These are phyloP conservation scores for Drosophila melanocephala DNA, from an alignment of 2,888 invertebrate genomes.

Conservation along the genomic window DNA sequence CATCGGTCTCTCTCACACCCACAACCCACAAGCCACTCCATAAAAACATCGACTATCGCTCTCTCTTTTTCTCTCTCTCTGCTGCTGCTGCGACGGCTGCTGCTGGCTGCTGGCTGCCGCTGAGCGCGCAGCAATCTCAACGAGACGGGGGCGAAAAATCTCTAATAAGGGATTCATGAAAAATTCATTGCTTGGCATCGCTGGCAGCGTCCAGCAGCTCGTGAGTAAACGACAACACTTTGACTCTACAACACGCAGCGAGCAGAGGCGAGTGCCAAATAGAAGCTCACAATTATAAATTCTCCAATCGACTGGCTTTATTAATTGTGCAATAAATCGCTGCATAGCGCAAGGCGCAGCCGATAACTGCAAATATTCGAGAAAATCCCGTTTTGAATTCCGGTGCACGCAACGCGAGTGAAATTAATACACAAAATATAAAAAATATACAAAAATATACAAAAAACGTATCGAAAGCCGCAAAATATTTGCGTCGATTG, in stretches of 20 bases:
- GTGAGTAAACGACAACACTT: slow-evolving; percentile 84
- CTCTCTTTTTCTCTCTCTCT: slow-evolving; percentile 23
- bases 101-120: slow-evolving; percentile 21
- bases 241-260: slow-evolving; percentile 82
- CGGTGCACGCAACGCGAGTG: slow-evolving; percentile 58
- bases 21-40: background rate
- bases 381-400: slow-evolving; percentile 7
- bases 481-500: slow-evolving; percentile 58
- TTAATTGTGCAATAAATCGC: slow-evolving; percentile 64
- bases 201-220: slow-evolving; percentile 76
- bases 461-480: slow-evolving; percentile 31
- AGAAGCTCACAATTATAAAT: slow-evolving; percentile 5
- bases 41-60: background rate
- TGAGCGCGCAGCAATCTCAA: slow-evolving; percentile 70
- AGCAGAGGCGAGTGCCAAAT: slow-evolving; percentile 45
- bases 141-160: slow-evolving; percentile 69
- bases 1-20: background rate
- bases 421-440: slow-evolving; percentile 2
- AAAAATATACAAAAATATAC: background rate
- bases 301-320: slow-evolving; percentile 9
- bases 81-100: background rate
- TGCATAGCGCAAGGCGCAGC: slow-evolving; percentile 38
- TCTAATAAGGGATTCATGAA: slow-evolving; percentile 80
- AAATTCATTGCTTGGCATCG: slow-evolving; percentile 81
- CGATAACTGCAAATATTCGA: slow-evolving; percentile 7